Conservation (phyloP, 1,140 invertebrate genomes). For the Araneus ventricosus region DNA sequence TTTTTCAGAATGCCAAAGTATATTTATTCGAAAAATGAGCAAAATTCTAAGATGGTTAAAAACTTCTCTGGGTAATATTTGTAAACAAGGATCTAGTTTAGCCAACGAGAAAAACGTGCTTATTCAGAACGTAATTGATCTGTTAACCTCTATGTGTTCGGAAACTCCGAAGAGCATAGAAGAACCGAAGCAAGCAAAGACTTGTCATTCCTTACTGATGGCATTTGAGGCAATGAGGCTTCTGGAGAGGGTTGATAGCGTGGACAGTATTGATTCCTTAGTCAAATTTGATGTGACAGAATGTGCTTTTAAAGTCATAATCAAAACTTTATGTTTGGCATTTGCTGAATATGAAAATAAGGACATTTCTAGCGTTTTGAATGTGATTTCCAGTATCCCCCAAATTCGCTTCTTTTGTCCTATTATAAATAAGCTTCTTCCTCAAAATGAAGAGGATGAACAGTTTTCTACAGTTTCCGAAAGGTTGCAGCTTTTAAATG, state of each 20-base stretch:
- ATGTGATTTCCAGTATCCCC: constrained; percentile 42
- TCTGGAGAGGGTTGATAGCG: constrained; percentile 17
- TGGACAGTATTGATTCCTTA: constrained; percentile 38
- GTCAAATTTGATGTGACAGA: constrained; percentile 38
- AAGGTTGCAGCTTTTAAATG: constrained; percentile 16
- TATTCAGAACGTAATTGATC: constrained; percentile 12
- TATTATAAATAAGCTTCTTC: constrained; percentile 34
- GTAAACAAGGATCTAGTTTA: background rate
- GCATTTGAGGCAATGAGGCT: constrained; percentile 19
- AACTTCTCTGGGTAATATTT: constrained; percentile 34
- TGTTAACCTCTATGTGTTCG: background rate
- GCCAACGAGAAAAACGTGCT: constrained; percentile 3
- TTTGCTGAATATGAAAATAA: constrained; percentile 41
- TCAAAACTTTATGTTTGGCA: constrained; percentile 34
- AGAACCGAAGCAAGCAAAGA: background rate
- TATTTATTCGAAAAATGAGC: constrained; percentile 42
- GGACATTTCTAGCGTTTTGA: background rate
- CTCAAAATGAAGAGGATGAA: background rate
- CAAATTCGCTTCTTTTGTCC: constrained; percentile 55
- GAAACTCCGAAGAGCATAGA: background rate
- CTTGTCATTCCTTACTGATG: background rate
- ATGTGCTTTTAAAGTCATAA: constrained; percentile 49
- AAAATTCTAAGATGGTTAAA: constrained; percentile 41
- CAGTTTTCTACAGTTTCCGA: constrained; percentile 8
- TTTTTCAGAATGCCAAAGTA: constrained; percentile 56